Conservation (phyloP, 2,113 vertebrate genomes). For the Scomber scombrus region DNA sequence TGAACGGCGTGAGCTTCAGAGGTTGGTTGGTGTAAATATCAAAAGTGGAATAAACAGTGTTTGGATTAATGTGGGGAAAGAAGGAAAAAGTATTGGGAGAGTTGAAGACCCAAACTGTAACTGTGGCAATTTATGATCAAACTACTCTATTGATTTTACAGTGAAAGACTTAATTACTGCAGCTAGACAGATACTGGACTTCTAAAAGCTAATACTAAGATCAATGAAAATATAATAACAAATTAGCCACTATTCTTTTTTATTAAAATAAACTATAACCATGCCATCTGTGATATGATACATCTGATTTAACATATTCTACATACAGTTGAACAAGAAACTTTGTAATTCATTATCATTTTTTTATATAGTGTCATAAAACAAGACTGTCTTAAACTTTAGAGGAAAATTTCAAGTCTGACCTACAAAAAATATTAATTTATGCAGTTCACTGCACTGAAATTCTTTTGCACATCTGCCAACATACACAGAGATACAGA, state of each 20-base stretch:
- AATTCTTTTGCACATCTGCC: too few relatives aligned
- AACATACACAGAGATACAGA: too few relatives aligned
- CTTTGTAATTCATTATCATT: neutral
- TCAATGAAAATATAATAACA: neutral
- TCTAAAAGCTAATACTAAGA: neutral
- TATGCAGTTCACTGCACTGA: too few relatives aligned
- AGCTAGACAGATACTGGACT: neutral
- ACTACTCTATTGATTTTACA: neutral
- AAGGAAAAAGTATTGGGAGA: neutral
- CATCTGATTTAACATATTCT: neutral
- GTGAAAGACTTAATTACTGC: constrained; percentile 4
- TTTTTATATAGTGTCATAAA: neutral
- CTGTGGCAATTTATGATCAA: constrained; percentile 13
- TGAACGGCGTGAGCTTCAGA: constrained; percentile 45
- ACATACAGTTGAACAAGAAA: neutral
- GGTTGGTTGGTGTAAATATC: constrained; percentile 58
- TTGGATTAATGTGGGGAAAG: constrained; percentile 26
- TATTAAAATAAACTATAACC: neutral
- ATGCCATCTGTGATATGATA: neutral
- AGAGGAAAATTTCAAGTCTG: too few relatives aligned
- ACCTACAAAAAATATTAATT: too few relatives aligned
- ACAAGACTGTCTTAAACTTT: too few relatives aligned
- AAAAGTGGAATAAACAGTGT: constrained; percentile 45
- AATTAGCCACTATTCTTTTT: neutral
- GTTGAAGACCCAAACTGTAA: constrained; percentile 2